Percentiles rank a stretch among this genome's conserved stretches.
Evolutionary conservation across 1,140 invertebrate genomes (phyloP).

Genomic region (Thaumetopoea pityocampa): DNA sequence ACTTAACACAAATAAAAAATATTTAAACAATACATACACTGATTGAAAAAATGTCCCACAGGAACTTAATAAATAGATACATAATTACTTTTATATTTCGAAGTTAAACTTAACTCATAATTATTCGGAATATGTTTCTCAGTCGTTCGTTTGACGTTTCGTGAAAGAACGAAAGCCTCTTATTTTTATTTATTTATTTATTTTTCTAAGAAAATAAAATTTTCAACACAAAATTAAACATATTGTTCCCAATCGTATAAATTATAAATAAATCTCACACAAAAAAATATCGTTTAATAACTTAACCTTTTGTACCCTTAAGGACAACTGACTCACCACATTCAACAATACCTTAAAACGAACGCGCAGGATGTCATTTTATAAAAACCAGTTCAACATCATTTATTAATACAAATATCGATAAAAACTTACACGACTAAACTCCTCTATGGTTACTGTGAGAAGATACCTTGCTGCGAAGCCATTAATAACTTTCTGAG

Average conservation of each 20-base stretch:
- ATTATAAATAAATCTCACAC: conserved; percentile 58
- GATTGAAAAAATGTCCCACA: conserved; percentile 53
- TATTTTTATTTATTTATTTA: conserved; percentile 49
- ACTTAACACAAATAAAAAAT: conserved; percentile 71
- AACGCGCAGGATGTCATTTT: conserved; percentile 68
- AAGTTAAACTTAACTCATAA: conserved; percentile 57
- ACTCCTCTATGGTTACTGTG: conserved; percentile 45
- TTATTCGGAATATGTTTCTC: conserved; percentile 72
- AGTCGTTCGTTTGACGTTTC: conserved; percentile 71
- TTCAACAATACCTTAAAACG: conserved; percentile 37
- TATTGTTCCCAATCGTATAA: conserved; percentile 69
- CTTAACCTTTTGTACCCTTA: conserved; percentile 62
- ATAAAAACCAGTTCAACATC: conserved; percentile 58
- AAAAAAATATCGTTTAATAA: conserved; percentile 48
- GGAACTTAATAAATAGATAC: conserved; percentile 31
- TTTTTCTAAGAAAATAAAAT: conserved; percentile 69
- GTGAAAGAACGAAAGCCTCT: conserved; percentile 54
- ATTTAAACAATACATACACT: conserved; percentile 58
- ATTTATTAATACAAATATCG: conserved; percentile 66
- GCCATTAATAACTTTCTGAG: conserved; percentile 47
- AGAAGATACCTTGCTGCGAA: conserved; percentile 41
- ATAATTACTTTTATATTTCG: conserved; percentile 39
- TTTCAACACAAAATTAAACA: conserved; percentile 61
- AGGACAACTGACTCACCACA: conserved; percentile 62
- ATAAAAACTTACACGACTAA: conserved; percentile 73